These are phyloP conservation scores for Stichopus horrens DNA, from an alignment of 53 echinoderm and acorn worm genomes.

Conservation along the genomic window DNA sequence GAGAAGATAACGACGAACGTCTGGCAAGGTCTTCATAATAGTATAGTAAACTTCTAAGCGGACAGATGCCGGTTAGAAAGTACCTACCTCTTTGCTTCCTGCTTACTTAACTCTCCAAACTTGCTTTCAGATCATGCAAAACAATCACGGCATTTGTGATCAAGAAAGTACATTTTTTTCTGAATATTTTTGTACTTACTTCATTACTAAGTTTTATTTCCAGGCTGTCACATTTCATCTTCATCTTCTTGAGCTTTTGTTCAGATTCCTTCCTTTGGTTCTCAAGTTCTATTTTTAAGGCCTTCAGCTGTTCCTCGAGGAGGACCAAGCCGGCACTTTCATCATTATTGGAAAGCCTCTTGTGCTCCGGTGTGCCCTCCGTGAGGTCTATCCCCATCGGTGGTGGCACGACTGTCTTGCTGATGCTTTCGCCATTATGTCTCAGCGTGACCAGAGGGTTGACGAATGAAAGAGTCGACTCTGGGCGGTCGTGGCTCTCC, in stretches of 20 bases:
- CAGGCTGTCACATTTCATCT: slow-evolving; percentile 81
- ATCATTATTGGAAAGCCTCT: slow-evolving; percentile 28
- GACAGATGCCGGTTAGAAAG: too few species aligned
- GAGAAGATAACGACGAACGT: too few species aligned
- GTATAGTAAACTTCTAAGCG: too few species aligned
- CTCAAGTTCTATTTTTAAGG: slow-evolving; percentile 70
- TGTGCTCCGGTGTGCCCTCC: slow-evolving; percentile 73
- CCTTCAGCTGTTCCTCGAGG: slow-evolving; percentile 70
- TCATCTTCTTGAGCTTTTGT: slow-evolving; percentile 63
- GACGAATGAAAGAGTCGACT: slow-evolving; percentile 11
- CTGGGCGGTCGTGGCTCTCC: slow-evolving; percentile 8
- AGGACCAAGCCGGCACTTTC: slow-evolving; percentile 18
- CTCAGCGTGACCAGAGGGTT: slow-evolving; percentile 20
- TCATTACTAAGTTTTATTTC: slow-evolving; percentile 78
- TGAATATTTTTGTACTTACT: slow-evolving; percentile 39
- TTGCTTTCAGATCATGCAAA: too few species aligned
- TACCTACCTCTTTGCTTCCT: too few species aligned
- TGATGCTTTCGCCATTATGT: not conserved
- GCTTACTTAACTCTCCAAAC: too few species aligned
- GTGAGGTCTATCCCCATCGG: slow-evolving; percentile 74
- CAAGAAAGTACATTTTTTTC: too few species aligned
- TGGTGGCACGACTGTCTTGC: not conserved
- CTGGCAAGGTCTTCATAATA: too few species aligned
- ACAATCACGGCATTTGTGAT: too few species aligned
- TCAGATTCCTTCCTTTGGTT: slow-evolving; percentile 73